Conservation (phyloP, 2,113 vertebrate species). For the Ondatra zibethicus region DNA sequence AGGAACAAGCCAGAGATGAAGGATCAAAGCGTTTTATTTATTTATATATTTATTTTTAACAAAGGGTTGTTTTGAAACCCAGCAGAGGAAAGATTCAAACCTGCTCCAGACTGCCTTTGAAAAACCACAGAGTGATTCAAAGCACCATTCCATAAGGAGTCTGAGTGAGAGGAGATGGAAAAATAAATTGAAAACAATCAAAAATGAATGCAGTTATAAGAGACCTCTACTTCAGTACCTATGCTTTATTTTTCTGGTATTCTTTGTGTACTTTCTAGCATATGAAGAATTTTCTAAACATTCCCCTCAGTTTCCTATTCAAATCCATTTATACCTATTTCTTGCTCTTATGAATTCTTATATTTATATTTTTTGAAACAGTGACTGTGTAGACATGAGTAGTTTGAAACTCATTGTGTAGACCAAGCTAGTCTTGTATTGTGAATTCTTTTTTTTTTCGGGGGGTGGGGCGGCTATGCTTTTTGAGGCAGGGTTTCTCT, state of each 20-base stretch:
- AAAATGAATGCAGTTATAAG: slow-evolving; percentile 21
- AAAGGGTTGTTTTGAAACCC: slow-evolving; percentile 28
- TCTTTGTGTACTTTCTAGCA: neutral
- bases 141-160: neutral
- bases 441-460: neutral
- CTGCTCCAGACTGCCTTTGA: slow-evolving; percentile 26
- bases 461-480: neutral
- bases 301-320: neutral
- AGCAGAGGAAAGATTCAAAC: neutral
- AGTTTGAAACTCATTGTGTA: neutral
- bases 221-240: neutral
- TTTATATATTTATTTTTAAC: slow-evolving; percentile 62
- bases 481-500: neutral
- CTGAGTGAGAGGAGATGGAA: neutral
- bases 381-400: neutral
- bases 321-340: neutral
- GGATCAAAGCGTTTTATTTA: slow-evolving; percentile 49
- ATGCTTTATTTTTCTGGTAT: neutral
- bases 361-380: neutral
- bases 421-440: neutral
- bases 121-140: slow-evolving; percentile 36
- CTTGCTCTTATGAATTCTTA: neutral
- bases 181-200: slow-evolving; percentile 34
- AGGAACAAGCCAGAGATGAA: neutral
- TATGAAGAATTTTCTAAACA: neutral